Percentiles rank a stretch among this genome's conserved stretches.
Evolutionary conservation across 2,888 invertebrate genomes (phyloP).

Genomic region (Allophyes oxyacanthae): DNA sequence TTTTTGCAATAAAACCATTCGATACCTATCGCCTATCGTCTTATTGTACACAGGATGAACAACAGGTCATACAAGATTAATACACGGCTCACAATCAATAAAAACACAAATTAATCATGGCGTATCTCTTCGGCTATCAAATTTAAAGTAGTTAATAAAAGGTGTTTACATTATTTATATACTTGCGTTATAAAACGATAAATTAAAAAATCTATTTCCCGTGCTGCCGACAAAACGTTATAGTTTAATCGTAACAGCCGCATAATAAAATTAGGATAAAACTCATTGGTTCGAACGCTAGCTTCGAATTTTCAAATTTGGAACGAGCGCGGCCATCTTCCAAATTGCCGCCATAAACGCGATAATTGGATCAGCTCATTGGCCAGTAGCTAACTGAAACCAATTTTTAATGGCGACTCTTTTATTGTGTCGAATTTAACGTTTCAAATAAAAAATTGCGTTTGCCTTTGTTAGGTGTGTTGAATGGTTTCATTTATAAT

Average conservation of each 20-base stretch:
- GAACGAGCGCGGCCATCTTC: slow-evolving; percentile 81
- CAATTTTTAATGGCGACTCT: slow-evolving; percentile 69
- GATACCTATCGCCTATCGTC: neutral
- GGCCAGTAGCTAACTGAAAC: slow-evolving; percentile 84
- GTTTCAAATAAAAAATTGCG: slow-evolving; percentile 34
- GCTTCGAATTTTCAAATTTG: slow-evolving; percentile 81
- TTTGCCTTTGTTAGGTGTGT: slow-evolving; percentile 32
- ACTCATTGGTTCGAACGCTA: slow-evolving; percentile 80
- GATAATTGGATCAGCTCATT: slow-evolving; percentile 85
- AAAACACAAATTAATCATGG: slow-evolving; percentile 46
- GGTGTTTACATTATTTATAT: slow-evolving; percentile 59
- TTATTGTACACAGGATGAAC: slow-evolving; percentile 14
- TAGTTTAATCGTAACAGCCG: slow-evolving; percentile 66
- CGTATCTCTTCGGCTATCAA: slow-evolving; percentile 44
- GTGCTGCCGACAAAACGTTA: slow-evolving; percentile 56
- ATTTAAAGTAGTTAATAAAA: slow-evolving; percentile 49
- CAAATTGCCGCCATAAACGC: slow-evolving; percentile 83
- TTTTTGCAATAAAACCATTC: neutral
- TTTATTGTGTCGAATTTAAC: slow-evolving; percentile 46
- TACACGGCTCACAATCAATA: slow-evolving; percentile 42
- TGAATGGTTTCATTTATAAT: slow-evolving; percentile 31
- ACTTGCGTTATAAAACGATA: slow-evolving; percentile 55
- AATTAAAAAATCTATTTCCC: slow-evolving; percentile 60
- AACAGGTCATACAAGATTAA: slow-evolving; percentile 19
- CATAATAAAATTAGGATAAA: slow-evolving; percentile 82